phyloP scores from a whole-genome alignment of 1,140 invertebrate species.

The Aphelinus certus region DNA sequence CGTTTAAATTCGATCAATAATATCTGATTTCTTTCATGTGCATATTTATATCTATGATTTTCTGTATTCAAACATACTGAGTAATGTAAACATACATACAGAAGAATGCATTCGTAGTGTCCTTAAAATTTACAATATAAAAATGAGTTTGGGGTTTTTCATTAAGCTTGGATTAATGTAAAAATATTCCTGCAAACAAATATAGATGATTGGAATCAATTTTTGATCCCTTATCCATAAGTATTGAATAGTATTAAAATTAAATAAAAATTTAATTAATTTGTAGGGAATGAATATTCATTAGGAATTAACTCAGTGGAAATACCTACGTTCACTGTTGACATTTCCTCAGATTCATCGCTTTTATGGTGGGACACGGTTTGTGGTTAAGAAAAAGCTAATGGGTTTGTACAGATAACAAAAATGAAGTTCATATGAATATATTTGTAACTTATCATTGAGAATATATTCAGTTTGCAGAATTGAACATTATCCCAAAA shows the following conservation, averaged over 20 bases:
- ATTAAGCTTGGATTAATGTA: slow-evolving; percentile 11
- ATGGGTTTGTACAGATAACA: neutral
- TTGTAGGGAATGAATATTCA: neutral
- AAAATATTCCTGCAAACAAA: slow-evolving; percentile 24
- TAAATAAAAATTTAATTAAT: neutral
- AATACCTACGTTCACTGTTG: neutral
- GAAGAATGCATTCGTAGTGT: slow-evolving; percentile 12
- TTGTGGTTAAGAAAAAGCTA: neutral
- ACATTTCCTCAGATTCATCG: neutral
- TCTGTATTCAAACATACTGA: too few relatives aligned
- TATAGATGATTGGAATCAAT: slow-evolving; percentile 46
- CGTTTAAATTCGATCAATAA: too few relatives aligned
- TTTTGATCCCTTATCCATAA: slow-evolving; percentile 43
- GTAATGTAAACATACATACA: neutral
- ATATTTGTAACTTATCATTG: neutral
- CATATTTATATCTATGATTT: too few relatives aligned
- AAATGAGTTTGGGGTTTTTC: slow-evolving; percentile 43
- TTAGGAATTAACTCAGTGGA: neutral
- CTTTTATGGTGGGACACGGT: neutral
- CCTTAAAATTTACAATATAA: slow-evolving; percentile 5
- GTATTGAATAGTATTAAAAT: slow-evolving; percentile 3
- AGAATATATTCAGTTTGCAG: neutral
- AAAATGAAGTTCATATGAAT: neutral
- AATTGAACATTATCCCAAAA: neutral
- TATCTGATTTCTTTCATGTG: too few relatives aligned